Evolutionary conservation across 2,888 invertebrate species (phyloP).

Genomic region (Notodonta ziczac): DNA sequence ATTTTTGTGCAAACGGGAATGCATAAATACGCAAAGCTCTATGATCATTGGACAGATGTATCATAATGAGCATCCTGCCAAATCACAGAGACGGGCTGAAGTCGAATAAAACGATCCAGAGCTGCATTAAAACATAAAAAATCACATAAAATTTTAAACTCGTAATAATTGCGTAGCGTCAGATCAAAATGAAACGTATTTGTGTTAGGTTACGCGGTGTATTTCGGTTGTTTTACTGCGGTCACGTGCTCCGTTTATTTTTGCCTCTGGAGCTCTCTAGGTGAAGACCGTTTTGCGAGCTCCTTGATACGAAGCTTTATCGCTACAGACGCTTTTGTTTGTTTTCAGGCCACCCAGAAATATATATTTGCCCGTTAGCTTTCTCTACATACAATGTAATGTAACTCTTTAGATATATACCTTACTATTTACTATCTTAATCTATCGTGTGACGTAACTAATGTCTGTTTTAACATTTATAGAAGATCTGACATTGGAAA

Average conservation of each 20-base stretch:
- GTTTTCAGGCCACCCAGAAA: slow-evolving; percentile 20
- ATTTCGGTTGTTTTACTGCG: slow-evolving; percentile 57
- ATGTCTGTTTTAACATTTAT: not conserved
- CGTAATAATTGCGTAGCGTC: slow-evolving; percentile 42
- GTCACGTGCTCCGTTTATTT: slow-evolving; percentile 71
- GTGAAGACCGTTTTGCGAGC: slow-evolving; percentile 32
- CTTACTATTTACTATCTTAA: not conserved
- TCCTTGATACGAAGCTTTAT: slow-evolving; percentile 24
- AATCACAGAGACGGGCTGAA: slow-evolving; percentile 42
- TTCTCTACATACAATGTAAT: not conserved
- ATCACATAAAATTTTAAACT: slow-evolving; percentile 37
- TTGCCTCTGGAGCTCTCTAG: slow-evolving; percentile 49
- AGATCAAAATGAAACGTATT: slow-evolving; percentile 44
- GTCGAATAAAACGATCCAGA: slow-evolving; percentile 42
- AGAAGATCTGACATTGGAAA: not conserved
- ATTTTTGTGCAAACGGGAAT: not conserved
- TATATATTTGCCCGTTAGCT: slow-evolving; percentile 1
- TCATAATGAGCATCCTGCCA: slow-evolving; percentile 40
- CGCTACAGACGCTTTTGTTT: slow-evolving; percentile 20
- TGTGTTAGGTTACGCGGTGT: slow-evolving; percentile 51
- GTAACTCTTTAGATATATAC: not conserved
- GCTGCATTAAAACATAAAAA: slow-evolving; percentile 41
- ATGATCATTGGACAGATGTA: slow-evolving; percentile 28
- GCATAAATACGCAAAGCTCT: not conserved
- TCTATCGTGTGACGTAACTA: not conserved